phyloP scores from a whole-genome alignment of 92 coral and sea anemone species.

The Parazoanthus atlanticus region DNA sequence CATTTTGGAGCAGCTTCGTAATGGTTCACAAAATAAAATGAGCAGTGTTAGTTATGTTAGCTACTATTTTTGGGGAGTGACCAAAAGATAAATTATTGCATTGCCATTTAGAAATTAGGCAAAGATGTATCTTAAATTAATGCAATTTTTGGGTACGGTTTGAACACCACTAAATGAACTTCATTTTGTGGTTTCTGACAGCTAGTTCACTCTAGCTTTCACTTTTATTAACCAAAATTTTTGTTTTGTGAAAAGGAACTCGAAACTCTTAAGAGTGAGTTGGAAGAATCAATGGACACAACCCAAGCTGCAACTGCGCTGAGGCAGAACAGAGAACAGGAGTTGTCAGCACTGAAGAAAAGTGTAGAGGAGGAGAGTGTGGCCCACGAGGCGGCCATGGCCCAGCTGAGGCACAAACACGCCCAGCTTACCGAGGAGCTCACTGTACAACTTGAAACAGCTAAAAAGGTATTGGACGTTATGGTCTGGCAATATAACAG shows the following conservation, averaged over 20 bases:
- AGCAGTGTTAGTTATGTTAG: no score
- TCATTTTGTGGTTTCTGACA: background rate
- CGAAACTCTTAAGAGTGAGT: slow-evolving; percentile 87
- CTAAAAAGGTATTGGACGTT: slow-evolving; percentile 72
- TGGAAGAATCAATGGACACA: slow-evolving; percentile 97
- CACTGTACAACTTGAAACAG: slow-evolving; percentile 81
- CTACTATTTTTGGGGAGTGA: background rate
- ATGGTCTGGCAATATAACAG: background rate
- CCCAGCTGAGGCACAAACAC: slow-evolving; percentile 89
- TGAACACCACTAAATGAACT: no score
- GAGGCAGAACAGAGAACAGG: slow-evolving; percentile 85
- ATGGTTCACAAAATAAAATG: no score
- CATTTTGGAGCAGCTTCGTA: no score
- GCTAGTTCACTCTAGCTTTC: background rate
- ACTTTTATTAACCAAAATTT: background rate
- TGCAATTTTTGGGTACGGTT: background rate
- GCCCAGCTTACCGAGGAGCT: slow-evolving; percentile 87
- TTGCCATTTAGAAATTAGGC: background rate
- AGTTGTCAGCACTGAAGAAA: slow-evolving; percentile 81
- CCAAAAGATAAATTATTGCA: background rate
- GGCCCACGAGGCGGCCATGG: slow-evolving; percentile 94
- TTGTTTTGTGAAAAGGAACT: slow-evolving; percentile 70
- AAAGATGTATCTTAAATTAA: no score
- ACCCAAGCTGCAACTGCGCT: slow-evolving; percentile 88
- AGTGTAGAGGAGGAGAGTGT: slow-evolving; percentile 86